Base-by-base conservation (phyloP, 2,113 vertebrate genomes). In the Eurypyga helias region DNA sequence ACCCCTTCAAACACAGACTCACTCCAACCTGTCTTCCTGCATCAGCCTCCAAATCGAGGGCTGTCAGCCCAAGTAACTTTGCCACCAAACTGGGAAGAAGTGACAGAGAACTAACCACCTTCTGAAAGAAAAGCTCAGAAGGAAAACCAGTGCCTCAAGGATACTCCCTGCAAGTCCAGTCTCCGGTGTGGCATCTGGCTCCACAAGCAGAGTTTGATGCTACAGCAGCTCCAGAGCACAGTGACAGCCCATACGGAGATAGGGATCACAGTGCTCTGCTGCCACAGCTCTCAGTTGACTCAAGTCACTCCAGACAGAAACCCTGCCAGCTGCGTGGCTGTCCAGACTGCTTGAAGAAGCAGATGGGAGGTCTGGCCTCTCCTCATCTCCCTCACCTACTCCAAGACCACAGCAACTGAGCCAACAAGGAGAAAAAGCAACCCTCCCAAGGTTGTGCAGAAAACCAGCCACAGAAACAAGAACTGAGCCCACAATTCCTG, bases 211-310 rank as follows among this genome's bases (percentile, higher is more conserved):
- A 36, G 70, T 38, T 33, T 26, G 71, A 55, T 29, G 38, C 66
- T 45, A 21, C 19, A 55, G 70, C 66, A n/a, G 41, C 20, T 17
- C 2, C 0, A 10, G 23, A 51, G 55, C 0, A 0, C 51, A 69
- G 18, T 6, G 33, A 17, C 34, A 85, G 66, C 20, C 15, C 8
- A 2, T 1, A 4, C 0, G 2, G 33, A 81, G 26, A 34, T 0
- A 55, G 21, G 17, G 25, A 46, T 57, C 43, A 11, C 1, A 29
- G 18, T 9, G 15, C 20, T 17, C 48, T 79, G 26, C 61, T 79
- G 62, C 70, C 69, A 21, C 23, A 6, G 69, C 80, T 64, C 52
- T n/a, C 23, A 11, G 38, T 60, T 93, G 62, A 21, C 62, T 72
- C 20, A 5, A 11, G 20, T 5, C 66, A 52, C 34, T 55, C 61